These are phyloP conservation scores for Aurelia aurita complex sp. Pacific DNA, from an alignment of 30 jellyfish, hydroid and myxozoan species.

Conservation along the genomic window DNA sequence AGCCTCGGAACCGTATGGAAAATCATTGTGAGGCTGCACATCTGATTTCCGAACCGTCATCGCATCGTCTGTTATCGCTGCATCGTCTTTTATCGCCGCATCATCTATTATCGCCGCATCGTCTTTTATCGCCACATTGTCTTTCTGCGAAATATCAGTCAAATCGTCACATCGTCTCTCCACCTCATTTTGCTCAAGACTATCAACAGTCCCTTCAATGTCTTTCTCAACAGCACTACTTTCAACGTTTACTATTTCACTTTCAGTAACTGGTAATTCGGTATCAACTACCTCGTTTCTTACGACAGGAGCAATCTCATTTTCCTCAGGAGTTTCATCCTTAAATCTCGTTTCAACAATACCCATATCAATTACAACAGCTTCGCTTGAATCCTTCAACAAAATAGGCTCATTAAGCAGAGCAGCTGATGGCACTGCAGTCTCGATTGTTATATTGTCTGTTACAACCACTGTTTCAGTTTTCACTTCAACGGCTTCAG, in stretches of 20 bases:
- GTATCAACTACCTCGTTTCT: not conserved
- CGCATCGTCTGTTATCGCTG: not conserved
- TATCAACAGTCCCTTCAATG: not conserved
- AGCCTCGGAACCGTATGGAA: not conserved
- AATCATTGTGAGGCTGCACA: not conserved
- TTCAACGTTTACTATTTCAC: not conserved
- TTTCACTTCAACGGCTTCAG: not conserved
- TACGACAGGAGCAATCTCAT: not conserved
- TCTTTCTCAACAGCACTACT: not conserved
- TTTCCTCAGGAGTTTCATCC: not conserved
- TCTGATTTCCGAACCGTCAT: not conserved
- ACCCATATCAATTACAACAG: not conserved
- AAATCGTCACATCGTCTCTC: not conserved
- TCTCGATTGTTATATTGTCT: conserved; percentile 2
- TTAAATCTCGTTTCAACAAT: not conserved
- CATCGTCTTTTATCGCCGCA: not conserved
- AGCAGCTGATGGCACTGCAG: not conserved
- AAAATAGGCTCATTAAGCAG: conserved; percentile 4
- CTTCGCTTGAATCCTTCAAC: conserved; percentile 22
- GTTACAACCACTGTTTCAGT: conserved; percentile 1
- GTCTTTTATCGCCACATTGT: not conserved
- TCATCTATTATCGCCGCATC: not conserved
- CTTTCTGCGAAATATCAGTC: not conserved
- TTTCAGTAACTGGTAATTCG: not conserved
- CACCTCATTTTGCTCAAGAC: not conserved